phyloP scores from a whole-genome alignment of 2,797 vertebrate genomes.

The Coreius guichenoti region DNA sequence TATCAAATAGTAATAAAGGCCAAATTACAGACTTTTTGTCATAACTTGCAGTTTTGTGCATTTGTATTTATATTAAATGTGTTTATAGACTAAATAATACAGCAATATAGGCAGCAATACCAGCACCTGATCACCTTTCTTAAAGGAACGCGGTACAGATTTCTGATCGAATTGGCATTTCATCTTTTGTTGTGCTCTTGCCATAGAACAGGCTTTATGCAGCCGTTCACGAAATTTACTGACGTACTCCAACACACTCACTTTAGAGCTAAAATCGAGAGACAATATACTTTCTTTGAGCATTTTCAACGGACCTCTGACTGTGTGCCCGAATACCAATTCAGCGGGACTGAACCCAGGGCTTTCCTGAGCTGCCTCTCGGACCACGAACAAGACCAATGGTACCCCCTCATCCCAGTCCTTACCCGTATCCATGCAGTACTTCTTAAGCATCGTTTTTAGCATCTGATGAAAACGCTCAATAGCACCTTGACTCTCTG shows the following conservation, averaged over 20 bases:
- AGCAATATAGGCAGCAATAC: slow-evolving; percentile 21
- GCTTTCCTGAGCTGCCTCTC: no score
- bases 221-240: background rate
- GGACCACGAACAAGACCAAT: background rate
- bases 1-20: no score
- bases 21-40: no score
- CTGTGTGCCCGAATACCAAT: no score
- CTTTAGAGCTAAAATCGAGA: background rate
- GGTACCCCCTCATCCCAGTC: background rate
- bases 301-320: no score
- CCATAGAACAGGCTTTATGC: background rate
- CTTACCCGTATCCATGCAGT: background rate
- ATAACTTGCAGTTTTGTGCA: no score
- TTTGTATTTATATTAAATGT: no score
- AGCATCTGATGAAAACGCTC: no score
- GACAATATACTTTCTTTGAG: no score
- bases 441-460: background rate
- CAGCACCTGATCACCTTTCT: slow-evolving; percentile 26
- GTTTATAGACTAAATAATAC: no score
- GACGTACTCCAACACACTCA: background rate
- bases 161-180: slow-evolving; percentile 3
- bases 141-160: background rate
- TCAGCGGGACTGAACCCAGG: no score
- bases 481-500: no score
- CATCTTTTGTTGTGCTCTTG: slow-evolving; percentile 13